Base-by-base conservation (phyloP, 2,797 vertebrate species). In the Rhinoraja longicauda region DNA sequence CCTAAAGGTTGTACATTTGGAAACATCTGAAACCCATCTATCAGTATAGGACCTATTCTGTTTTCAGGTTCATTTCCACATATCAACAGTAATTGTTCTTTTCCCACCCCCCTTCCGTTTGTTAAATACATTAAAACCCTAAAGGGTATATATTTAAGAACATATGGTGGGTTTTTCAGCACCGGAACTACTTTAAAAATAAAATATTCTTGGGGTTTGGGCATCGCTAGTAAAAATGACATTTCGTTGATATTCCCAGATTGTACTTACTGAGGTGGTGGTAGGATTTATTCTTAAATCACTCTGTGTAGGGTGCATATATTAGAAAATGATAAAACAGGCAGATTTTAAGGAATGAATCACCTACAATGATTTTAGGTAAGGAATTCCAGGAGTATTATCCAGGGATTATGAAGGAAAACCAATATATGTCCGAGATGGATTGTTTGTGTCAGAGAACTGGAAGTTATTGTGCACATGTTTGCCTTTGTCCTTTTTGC, bases 11-110 rank as follows among this genome's bases (percentile, higher is more conserved):
- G 84, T 88, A 67, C 70, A 39, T 72, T 92, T 72, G 70, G 90
- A 73, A 92, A 73, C 90, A 73, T 45, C 72, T 92, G 70, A 75
- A 92, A 92, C 45, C 5, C 90, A 92, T 92, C 90, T 75, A 73
- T 57, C 36, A 73, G 12, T 67, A 67, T 32, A 36, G 84, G 59
- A 88, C 84, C 62, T 67, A 67, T 88, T 88, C 84, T 64, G 29
- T 36, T 88, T 67, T 36, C 70, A 67, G 59, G 59, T 88, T 88
- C 59, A 88, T 88, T 88, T 67, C 84, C 84, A 88, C 84, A 88
- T 21, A 64, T 88, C 59, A 67, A 88, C 84, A 67, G n/a, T 36
- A 7, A 88, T 36, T 32, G 59, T 64, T 19, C 59, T 10, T 67
- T 21, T 8, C 24, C 36, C 36, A 67, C 19, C 15, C 59, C n/a